phyloP scores from a whole-genome alignment of 2,797 vertebrate genomes.

The Graptemys geographica region DNA sequence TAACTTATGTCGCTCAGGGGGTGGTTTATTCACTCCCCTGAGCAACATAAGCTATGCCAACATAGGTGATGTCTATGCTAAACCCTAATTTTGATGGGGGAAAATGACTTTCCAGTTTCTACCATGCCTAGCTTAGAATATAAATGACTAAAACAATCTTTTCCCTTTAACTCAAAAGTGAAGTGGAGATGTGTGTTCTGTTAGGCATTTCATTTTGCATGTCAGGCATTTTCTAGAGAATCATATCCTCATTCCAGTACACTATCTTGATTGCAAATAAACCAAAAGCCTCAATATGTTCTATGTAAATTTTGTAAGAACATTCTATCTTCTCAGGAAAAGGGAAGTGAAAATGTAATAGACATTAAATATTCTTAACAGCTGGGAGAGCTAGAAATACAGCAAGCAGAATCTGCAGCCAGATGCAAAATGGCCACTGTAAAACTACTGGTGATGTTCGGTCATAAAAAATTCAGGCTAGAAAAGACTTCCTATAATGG shows the following conservation, averaged over 20 bases:
- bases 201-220: background rate
- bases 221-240: background rate
- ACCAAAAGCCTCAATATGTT: background rate
- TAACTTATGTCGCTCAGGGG: too few species aligned
- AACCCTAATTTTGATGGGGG: background rate
- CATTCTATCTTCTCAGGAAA: background rate
- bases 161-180: background rate
- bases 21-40: too few species aligned
- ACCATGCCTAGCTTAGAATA: background rate
- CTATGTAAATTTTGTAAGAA: background rate
- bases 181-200: background rate
- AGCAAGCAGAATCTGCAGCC: background rate
- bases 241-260: background rate
- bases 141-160: background rate
- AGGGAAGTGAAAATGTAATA: background rate
- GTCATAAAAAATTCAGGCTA: background rate
- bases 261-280: background rate
- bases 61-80: too few species aligned
- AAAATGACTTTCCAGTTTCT: background rate
- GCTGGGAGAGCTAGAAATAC: background rate
- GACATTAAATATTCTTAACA: background rate
- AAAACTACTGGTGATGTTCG: background rate
- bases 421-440: background rate
- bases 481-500: background rate
- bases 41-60: too few species aligned